Base-by-base conservation (phyloP, 1,140 invertebrate species). In the Trichomalopsis sarcophagae region DNA sequence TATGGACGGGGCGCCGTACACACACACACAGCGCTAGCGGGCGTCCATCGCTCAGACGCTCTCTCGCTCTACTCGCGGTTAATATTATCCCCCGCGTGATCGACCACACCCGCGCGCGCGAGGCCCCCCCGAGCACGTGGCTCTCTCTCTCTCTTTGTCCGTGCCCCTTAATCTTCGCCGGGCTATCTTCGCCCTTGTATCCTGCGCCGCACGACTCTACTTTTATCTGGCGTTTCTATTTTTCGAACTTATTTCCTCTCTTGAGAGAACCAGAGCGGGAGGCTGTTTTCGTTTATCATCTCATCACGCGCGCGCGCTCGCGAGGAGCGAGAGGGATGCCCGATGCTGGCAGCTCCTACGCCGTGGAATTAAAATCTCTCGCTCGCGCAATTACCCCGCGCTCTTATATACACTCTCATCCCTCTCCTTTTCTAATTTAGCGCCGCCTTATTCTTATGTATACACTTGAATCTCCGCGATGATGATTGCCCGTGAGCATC, bases 91-190 rank as follows among this genome's bases (percentile, higher is more conserved):
- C 82, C 44, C 66, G 66, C 87, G 87, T 84, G 87, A 91, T 91
- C 91, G 89, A 87, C 90, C 91, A 91, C 91, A 90, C 90, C 90
- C 91, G 89, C 74, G 47, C 90, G 90, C 91, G 89, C 66, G 76
- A 36, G 87, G 62, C 84, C 74, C 74, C 74, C 74, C 69, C 74
- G 55, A 79, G 82, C 82, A 78, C 76, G 82, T 84, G 76, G 76
- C 40, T 2, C 36, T 83, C 81, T 82, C 87, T 50, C 30, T 11
- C 66, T 44, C 66, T 30, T n/a, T 71, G 36, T 44, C 33, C 27
- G 68, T 71, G n/a, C 36, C 11, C 27, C 74, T 50, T 76, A 21
- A 50, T 36, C 23, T 44, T 50, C 11, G 13, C 77, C 47, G 27
- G 17, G 23, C 40, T 81, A 44, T n/a, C 66, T 80, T 66, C 30